phyloP scores from a whole-genome alignment of 2,888 invertebrate species.

The Polydesmus complanatus region DNA sequence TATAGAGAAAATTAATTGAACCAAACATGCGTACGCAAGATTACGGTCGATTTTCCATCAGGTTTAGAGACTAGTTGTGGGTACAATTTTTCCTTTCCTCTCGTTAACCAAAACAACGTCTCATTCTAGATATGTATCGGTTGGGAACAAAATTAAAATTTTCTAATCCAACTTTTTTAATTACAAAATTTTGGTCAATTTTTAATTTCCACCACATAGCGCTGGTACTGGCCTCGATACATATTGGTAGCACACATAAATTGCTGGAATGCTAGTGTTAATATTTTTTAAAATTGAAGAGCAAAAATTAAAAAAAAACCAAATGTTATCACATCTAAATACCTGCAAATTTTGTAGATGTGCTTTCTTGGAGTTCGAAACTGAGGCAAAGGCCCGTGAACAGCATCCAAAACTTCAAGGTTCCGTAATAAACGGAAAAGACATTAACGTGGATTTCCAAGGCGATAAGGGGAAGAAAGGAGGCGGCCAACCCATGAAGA shows the following conservation, averaged over 20 bases:
- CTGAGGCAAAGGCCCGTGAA: constrained; percentile 5
- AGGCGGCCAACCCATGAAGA: background rate
- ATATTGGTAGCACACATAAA: too few species aligned
- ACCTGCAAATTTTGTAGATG: constrained; percentile 2
- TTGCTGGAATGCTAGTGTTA: too few species aligned
- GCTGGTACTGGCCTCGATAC: too few species aligned
- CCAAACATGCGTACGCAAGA: background rate
- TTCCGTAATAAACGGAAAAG: background rate
- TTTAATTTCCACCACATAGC: too few species aligned
- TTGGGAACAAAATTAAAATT: background rate
- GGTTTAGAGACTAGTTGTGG: background rate
- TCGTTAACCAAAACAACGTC: background rate
- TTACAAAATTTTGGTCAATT: too few species aligned
- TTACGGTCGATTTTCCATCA: background rate
- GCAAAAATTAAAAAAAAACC: too few species aligned
- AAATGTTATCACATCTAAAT: too few species aligned
- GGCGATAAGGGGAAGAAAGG: constrained; percentile 6
- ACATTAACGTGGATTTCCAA: constrained; percentile 6
- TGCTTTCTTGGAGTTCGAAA: constrained; percentile 14
- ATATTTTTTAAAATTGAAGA: too few species aligned
- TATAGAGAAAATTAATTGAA: background rate
- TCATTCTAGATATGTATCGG: background rate
- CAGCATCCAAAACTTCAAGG: constrained; percentile 5
- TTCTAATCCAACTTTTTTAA: background rate
- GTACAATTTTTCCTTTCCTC: background rate